Evolutionary conservation across 2,113 vertebrate genomes (phyloP).

Genomic region (Trogon surrucura): DNA sequence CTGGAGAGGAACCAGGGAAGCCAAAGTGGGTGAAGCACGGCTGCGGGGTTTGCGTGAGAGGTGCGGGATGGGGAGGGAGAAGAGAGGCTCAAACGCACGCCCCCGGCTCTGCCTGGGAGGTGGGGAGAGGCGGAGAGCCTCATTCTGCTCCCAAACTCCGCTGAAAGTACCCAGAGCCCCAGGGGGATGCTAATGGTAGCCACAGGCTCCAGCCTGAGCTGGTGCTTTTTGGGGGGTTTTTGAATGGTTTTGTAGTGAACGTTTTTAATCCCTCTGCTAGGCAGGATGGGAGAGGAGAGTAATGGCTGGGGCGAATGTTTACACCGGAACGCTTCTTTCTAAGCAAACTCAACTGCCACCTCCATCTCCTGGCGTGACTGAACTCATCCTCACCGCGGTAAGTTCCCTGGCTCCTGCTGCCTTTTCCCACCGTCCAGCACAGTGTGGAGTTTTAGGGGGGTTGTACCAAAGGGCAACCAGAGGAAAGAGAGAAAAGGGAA

Average conservation of each 20-base stretch:
- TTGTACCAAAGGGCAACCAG: neutral
- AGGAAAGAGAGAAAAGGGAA: neutral
- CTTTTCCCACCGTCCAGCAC: neutral
- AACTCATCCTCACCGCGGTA: fast-evolving
- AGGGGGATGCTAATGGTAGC: neutral
- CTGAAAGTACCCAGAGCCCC: neutral
- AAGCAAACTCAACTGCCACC: neutral
- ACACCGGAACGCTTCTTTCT: neutral
- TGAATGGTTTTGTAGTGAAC: neutral
- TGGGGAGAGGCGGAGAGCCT: neutral
- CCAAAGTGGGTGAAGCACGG: too few species aligned
- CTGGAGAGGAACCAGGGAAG: neutral
- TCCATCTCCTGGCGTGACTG: neutral
- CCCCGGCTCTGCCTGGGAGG: too few species aligned
- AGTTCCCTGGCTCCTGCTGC: neutral
- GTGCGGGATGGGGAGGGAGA: too few species aligned
- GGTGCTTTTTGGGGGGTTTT: neutral
- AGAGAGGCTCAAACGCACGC: too few species aligned
- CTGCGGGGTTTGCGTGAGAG: too few species aligned
- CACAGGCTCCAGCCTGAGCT: neutral
- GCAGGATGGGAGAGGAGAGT: neutral
- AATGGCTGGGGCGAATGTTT: neutral
- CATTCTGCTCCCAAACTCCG: neutral
- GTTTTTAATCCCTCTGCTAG: neutral
- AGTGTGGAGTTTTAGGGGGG: neutral